Conservation (phyloP, 2,797 vertebrate species). For the Bradypodion pumilum region DNA sequence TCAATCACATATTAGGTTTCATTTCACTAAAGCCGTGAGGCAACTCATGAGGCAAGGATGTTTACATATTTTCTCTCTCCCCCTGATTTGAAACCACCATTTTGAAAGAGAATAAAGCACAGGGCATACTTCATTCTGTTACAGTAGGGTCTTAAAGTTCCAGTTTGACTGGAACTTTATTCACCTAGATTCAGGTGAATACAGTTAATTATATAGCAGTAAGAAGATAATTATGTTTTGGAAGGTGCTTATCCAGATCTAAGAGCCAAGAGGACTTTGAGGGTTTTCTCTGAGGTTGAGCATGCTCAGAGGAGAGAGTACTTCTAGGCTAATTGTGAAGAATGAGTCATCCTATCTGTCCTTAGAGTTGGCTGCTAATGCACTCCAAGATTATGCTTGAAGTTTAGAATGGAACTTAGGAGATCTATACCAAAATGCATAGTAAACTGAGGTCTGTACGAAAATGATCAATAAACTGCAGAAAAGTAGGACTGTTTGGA, state of each 20-base stretch:
- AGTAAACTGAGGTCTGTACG: too few species aligned
- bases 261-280: neutral
- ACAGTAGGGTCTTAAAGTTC: neutral
- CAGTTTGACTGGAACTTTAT: neutral
- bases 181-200: neutral
- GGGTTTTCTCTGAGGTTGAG: neutral
- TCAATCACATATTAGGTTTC: too few species aligned
- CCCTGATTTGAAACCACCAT: too few species aligned
- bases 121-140: too few species aligned
- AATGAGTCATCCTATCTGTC: neutral
- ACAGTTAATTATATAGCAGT: neutral
- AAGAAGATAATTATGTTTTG: neutral
- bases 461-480: neutral
- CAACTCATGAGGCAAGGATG: too few species aligned
- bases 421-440: neutral
- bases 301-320: neutral
- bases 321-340: neutral
- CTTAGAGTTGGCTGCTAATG: neutral
- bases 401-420: neutral
- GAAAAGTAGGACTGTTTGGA: too few species aligned
- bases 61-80: too few species aligned
- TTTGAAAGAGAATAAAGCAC: too few species aligned
- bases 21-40: too few species aligned
- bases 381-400: neutral
- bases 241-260: neutral